Conservation (phyloP, 2,888 invertebrate genomes). For the Drosophila picticornis region DNA sequence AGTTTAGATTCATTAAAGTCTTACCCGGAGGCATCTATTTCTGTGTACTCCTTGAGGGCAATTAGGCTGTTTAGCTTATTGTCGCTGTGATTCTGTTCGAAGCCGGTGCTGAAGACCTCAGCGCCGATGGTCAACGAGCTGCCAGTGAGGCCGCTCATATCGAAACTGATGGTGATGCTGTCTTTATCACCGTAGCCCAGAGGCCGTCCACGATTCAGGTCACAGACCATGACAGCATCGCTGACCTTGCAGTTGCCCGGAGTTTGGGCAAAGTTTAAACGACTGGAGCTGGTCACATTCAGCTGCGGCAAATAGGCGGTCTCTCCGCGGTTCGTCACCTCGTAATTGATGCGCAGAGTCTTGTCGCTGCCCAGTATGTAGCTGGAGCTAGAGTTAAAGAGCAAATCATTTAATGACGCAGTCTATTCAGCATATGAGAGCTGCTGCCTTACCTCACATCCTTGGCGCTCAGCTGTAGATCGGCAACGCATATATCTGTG, state of each 20-base stretch:
- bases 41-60: conserved; percentile 82
- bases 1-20: conserved; percentile 14
- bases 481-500: conserved; percentile 84
- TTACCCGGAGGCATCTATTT: conserved; percentile 84
- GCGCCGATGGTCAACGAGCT: conserved; percentile 78
- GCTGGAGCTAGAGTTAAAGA: conserved; percentile 64
- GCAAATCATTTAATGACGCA: background rate
- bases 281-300: conserved; percentile 85
- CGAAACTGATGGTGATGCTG: conserved; percentile 80
- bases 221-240: conserved; percentile 80
- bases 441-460: conserved; percentile 70
- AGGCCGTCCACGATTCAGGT: conserved; percentile 81
- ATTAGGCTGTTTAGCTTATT: conserved; percentile 79
- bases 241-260: conserved; percentile 82
- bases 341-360: conserved; percentile 81
- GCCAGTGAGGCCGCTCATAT: conserved; percentile 82
- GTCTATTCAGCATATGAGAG: background rate
- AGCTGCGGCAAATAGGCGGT: conserved; percentile 86
- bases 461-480: conserved; percentile 79
- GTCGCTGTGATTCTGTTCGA: conserved; percentile 77
- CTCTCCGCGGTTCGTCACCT: conserved; percentile 85
- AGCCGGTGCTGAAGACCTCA: conserved; percentile 84
- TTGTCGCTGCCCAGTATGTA: conserved; percentile 83
- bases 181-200: conserved; percentile 77
- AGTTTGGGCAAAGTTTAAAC: conserved; percentile 82